Base-by-base conservation (phyloP, 2,797 vertebrate species). In the Chelonia mydas region DNA sequence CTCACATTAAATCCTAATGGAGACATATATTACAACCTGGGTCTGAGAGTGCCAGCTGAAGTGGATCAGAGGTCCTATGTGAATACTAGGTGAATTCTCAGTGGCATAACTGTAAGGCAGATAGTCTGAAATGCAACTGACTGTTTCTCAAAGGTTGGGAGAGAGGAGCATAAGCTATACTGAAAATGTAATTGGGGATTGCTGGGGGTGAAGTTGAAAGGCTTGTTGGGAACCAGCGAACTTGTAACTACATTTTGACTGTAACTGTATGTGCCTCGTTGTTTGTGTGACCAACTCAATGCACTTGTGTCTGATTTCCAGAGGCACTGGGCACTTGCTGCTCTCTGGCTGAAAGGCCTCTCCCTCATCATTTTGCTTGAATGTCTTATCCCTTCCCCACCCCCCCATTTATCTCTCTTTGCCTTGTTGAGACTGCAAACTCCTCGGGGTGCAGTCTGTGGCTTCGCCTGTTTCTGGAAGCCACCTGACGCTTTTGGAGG, bases 81-180 rank as follows among this genome's bases (percentile, higher is more conserved):
- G 19, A 41, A 89, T 84, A 94, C 59, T 83, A 95, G 68, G 53
- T 61, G 89, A 95, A 81, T 90, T 53, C 91, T n/a, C 81, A 87
- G 95, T 54, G 53, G 28, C 53, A 54, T 95, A 93, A 93, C 86
- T 86, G 5, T 59, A 91, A 84, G 55, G 88, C 23, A 86, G 59
- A 4, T 53, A 86, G 51, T 11, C 45, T 92, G 92, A 96, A 97
- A 91, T 89, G 33, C 83, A 91, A 94, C 96, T 96, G 93, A 91
- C 94, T 54, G 81, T 79, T 81, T 95, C 45, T 91, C 94, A 94
- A 93, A 59, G 96, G 49, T 31, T 68, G 54, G 16, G 82, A 91
- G 95, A 91, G 55, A 90, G 90, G 84, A 47, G 41, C 68, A 94
- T 83, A 80, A 84, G 84, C 72, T 91, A 82, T 50, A 51, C 28